Evolutionary conservation across 2,797 vertebrate genomes (phyloP).

Genomic region (Sebastes paucispinis): DNA sequence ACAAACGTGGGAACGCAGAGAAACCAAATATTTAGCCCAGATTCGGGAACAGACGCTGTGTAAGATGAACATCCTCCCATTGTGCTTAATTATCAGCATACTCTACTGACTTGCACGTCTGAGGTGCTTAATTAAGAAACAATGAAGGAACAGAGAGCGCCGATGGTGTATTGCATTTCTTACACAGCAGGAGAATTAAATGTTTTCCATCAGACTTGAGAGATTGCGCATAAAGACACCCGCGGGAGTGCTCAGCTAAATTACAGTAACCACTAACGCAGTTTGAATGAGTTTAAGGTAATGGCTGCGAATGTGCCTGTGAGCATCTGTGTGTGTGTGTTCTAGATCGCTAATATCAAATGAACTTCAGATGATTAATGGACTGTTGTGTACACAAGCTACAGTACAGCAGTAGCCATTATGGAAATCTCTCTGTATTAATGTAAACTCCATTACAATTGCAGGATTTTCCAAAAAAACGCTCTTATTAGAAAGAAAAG

Average conservation of each 20-base stretch:
- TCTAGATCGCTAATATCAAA: slow-evolving; percentile 25
- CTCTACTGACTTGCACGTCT: slow-evolving; percentile 53
- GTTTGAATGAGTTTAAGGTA: slow-evolving; percentile 55
- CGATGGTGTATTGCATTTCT: slow-evolving; percentile 55
- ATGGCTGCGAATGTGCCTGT: slow-evolving; percentile 39
- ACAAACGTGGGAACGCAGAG: slow-evolving; percentile 3
- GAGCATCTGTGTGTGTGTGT: slow-evolving; percentile 24
- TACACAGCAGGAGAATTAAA: slow-evolving; percentile 64
- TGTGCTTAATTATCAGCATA: slow-evolving; percentile 66
- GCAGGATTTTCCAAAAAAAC: background rate
- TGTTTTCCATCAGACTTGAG: slow-evolving; percentile 67
- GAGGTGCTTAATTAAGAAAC: slow-evolving; percentile 68
- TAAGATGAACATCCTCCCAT: slow-evolving; percentile 54
- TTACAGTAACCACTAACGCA: slow-evolving; percentile 57
- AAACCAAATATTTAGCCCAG: slow-evolving; percentile 43
- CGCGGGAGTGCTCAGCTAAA: slow-evolving; percentile 41
- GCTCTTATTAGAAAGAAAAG: background rate
- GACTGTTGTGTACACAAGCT: background rate
- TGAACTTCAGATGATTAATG: slow-evolving; percentile 42
- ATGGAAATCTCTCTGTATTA: background rate
- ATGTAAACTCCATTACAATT: background rate
- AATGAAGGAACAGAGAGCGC: slow-evolving; percentile 45
- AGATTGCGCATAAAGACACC: slow-evolving; percentile 57
- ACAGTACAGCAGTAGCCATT: background rate
- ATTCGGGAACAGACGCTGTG: slow-evolving; percentile 42